phyloP scores from a whole-genome alignment of 2,113 vertebrate species.

The Salvelinus sp. region DNA sequence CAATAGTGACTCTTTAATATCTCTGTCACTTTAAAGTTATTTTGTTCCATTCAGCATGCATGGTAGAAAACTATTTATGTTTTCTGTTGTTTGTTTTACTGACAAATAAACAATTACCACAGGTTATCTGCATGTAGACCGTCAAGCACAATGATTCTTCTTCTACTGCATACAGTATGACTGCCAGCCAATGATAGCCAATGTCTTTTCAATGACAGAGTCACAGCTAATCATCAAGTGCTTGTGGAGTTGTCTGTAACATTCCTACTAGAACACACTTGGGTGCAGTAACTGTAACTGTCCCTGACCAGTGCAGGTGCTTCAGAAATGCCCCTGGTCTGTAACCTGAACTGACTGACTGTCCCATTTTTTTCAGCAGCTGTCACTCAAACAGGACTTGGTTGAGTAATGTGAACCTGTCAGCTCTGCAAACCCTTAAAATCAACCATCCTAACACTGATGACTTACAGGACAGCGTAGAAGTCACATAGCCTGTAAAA shows the following conservation, averaged over 20 bases:
- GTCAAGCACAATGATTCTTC: not conserved
- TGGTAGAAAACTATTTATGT: not conserved
- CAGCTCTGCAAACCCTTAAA: not conserved
- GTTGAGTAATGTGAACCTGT: not conserved
- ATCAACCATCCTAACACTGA: conserved; percentile 1
- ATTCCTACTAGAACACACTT: too few relatives aligned
- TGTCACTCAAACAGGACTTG: not conserved
- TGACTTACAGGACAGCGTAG: conserved; percentile 2
- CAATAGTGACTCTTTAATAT: too few relatives aligned
- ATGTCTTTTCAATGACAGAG: not conserved
- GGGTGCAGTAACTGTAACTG: too few relatives aligned
- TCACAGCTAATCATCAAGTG: not conserved
- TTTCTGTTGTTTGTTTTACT: too few relatives aligned
- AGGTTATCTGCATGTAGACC: too few relatives aligned
- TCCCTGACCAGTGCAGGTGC: not conserved
- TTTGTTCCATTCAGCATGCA: too few relatives aligned
- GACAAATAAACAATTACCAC: too few relatives aligned
- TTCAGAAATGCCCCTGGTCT: not conserved
- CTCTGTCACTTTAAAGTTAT: too few relatives aligned
- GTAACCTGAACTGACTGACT: conserved; percentile 1
- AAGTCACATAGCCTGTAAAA: conserved; percentile 2
- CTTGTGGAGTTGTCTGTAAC: not conserved
- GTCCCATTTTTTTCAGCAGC: not conserved
- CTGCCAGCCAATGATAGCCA: not conserved
- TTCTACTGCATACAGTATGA: not conserved